Base-by-base conservation (phyloP, 2,113 vertebrate genomes). In the Cinclus cinclus region DNA sequence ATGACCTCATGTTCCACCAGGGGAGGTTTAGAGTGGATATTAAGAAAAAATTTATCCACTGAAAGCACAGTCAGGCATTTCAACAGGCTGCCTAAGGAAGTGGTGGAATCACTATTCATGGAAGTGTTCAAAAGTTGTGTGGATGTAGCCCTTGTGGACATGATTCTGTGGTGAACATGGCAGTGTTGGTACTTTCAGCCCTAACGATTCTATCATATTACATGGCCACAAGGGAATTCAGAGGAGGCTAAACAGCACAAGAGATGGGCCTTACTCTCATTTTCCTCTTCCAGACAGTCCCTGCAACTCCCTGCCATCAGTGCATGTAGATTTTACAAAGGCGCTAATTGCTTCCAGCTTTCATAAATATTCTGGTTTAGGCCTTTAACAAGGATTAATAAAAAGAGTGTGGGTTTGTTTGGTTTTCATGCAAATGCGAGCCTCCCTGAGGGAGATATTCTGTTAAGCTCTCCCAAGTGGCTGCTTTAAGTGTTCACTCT, bases 351-450 rank as follows among this genome's bases (percentile, higher is more conserved):
- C 87, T 94, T 95, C 80, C 92, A 94, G 92, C 78, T 88, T 96
- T 96, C 85, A 83, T 95, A 97, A 97, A 95, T 76, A 63, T 77
- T 96, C 95, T 73, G 64, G 15, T 94, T 96, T 64, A 87, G 79
- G 89, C n/a, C 92, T 95, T 93, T 94, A 97, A 97, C 77, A 75
- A 91, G 92, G 85, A 95, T 92, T 96, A 97, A 90, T 88, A 93
- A 83, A 91, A 96, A 80, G 94, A 96, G 94, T 6, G 9, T 24
- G 37, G 71, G 50, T 85, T 87, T 41, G 90, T 96, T 97, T 96
- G 91, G 82, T 97, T 97, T 95, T 92, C 94, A 97, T 95, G 96
- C 82, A 97, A 97, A 97, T 94, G 58, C 9, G 65, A 95, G 74
- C 63, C 63, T 96, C 74, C 83, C 79, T 74, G 65, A 82, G 76